A percentile compares a stretch with the other conserved stretches of the same genome.
Evolutionary conservation across 2,888 invertebrate genomes (phyloP).

Genomic region (Eupithecia abbreviata): DNA sequence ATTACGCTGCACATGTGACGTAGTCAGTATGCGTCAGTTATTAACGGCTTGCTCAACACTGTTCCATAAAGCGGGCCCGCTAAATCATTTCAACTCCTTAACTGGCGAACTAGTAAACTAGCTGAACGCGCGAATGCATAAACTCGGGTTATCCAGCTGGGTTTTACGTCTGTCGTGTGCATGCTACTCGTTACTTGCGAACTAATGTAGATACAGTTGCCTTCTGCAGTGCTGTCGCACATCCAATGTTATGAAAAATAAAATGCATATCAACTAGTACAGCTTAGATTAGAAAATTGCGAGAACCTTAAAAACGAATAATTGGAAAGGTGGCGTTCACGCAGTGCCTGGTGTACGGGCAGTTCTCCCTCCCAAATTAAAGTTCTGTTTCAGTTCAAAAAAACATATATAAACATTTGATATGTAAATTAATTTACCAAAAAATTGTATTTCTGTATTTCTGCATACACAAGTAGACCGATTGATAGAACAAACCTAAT

Average conservation of each 20-base stretch:
- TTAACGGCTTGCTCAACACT: constrained; percentile 36
- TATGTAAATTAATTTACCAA: too few species aligned
- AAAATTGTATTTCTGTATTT: too few species aligned
- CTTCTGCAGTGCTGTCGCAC: constrained; percentile 9
- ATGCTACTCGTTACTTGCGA: constrained; percentile 39
- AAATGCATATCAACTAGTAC: too few species aligned
- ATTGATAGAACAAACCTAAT: not conserved
- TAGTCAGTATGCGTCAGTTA: constrained; percentile 29
- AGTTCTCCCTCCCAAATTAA: not conserved
- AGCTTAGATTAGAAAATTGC: too few species aligned
- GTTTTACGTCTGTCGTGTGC: constrained; percentile 39
- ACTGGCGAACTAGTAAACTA: constrained; percentile 36
- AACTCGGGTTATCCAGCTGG: constrained; percentile 39
- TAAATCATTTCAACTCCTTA: constrained; percentile 43
- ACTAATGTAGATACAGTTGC: constrained; percentile 30
- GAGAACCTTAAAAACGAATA: too few species aligned
- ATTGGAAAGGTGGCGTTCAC: too few species aligned
- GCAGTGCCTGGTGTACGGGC: too few species aligned
- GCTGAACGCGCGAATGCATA: constrained; percentile 40
- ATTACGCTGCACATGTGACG: constrained; percentile 17
- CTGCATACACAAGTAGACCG: not conserved
- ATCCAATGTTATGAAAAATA: too few species aligned
- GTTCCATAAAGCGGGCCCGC: constrained; percentile 34
- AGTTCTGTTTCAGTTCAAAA: not conserved
- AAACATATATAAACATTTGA: too few species aligned